Evolutionary conservation across 2,888 invertebrate genomes (phyloP), one percentile per base, ranked within the genome.

Genomic region (Trachelus iudaicus): DNA sequence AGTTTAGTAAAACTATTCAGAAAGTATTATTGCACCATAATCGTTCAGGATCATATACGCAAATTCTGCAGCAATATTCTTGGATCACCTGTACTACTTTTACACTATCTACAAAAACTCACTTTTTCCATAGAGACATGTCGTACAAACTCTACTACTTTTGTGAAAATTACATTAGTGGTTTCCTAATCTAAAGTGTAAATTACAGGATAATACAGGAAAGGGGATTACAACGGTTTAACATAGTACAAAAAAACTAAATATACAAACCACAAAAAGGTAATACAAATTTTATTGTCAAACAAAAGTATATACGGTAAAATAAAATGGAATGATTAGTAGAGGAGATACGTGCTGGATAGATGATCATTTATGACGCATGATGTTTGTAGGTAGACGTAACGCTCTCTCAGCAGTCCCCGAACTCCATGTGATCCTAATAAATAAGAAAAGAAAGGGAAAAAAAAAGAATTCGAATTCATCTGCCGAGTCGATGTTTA

Each of bases 201-300:
- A 56, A 56, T 56, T 23, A 56, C 9, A 56, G 56, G 56, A 56
- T 23, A 23, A 56, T 56, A 56, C 56, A 56, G 56, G 56, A 56
- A 56, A 23, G 56, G 56, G 9, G 3, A 35, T 35, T 23, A 56
- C 23, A 23, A 2, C 9, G 56, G 56, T 56, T 56, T 9, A 30
- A 30, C 31, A 23, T 2, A 34, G 11, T 30, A 71, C 12, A 33
- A 71, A 71, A 71, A 30, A 71, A 71, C 33, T 31, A 71, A 31
- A 71, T 3, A 71, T 9, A n/a, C 33, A 33, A 71, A 71, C 31
- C 31, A 71, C 23, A 71, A 31, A 11, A 71, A 71, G 6, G 30
- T 71, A 31, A 71, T 11, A 15, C 71, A 74, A 74, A 34, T 11
- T 74, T 74, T 74, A 74, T 74, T 74, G 74, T 13, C 74, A 34